Evolutionary conservation across 2,113 vertebrate genomes (phyloP).

Genomic region (Nasalis larvatus): DNA sequence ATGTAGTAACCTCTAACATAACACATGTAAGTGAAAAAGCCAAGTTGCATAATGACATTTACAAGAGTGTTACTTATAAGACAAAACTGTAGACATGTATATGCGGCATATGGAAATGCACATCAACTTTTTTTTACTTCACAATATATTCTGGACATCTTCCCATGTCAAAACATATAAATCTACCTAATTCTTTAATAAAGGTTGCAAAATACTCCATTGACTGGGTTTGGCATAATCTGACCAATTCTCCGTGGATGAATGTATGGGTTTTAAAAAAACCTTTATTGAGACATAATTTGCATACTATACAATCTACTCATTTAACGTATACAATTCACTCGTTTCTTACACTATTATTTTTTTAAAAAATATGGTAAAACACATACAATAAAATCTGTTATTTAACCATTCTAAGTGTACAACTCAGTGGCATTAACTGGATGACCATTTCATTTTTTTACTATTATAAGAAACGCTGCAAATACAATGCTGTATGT

Average conservation of each 20-base stretch:
- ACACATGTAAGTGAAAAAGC: not conserved
- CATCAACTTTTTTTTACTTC: not conserved
- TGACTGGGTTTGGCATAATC: not conserved
- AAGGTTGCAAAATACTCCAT: not conserved
- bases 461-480: not conserved
- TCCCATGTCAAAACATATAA: not conserved
- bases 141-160: not conserved
- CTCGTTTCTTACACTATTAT: not conserved
- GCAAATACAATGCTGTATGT: not conserved
- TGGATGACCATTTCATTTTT: not conserved
- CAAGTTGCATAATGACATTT: not conserved
- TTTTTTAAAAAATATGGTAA: not conserved
- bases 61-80: not conserved
- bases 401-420: not conserved
- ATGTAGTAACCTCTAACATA: not conserved
- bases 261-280: not conserved
- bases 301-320: not conserved
- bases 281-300: not conserved
- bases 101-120: not conserved
- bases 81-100: not conserved
- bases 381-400: not conserved
- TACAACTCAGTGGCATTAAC: not conserved
- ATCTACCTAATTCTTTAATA: not conserved
- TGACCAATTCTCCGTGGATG: not conserved
- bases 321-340: not conserved